These are phyloP conservation scores for Pan troglodytes DNA, from an alignment of 2,113 vertebrate species.

Conservation along the genomic window NHGRI_mPanTro3-v2.1_pri NC_072407.2:136098001-136098500, in stretches of 20 bases:
- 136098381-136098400: neutral
- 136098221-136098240: neutral
- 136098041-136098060: neutral
- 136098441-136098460: neutral
- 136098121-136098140: neutral
- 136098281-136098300: neutral
- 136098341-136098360: neutral
- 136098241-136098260: neutral
- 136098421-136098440: neutral
- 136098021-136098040: neutral
- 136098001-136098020: too few relatives aligned
- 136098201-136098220: neutral
- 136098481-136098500: neutral
- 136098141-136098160: neutral
- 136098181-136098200: neutral
- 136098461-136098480: neutral
- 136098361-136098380: neutral
- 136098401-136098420: neutral
- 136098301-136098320: neutral
- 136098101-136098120: neutral
- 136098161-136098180: neutral
- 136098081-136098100: slow-evolving; percentile 13
- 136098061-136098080: neutral
- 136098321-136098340: neutral
- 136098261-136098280: neutral